These are phyloP conservation scores for Trissolcus brochymenae DNA, from an alignment of 2,888 invertebrate genomes.

Conservation along the genomic window DNA sequence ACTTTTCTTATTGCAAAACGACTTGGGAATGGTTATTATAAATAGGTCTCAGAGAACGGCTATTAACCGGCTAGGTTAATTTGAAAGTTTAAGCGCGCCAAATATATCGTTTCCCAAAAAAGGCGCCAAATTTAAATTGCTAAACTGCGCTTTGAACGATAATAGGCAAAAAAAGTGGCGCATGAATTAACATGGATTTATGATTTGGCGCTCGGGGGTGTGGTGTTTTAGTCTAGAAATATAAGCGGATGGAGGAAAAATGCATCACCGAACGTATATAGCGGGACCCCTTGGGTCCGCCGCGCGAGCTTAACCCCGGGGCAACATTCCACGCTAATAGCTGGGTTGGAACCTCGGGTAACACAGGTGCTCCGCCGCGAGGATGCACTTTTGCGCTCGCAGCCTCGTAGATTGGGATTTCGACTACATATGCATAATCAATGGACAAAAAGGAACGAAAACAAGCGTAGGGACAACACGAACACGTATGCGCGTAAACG, in stretches of 20 bases:
- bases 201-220: slow-evolving; percentile 36
- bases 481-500: slow-evolving; percentile 47
- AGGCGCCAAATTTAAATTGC: slow-evolving; percentile 42
- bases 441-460: slow-evolving; percentile 45
- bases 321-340: slow-evolving; percentile 75
- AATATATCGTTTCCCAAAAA: neutral
- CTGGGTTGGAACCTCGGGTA: slow-evolving; percentile 73
- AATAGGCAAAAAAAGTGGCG: slow-evolving; percentile 11
- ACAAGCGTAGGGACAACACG: slow-evolving; percentile 32
- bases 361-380: slow-evolving; percentile 72
- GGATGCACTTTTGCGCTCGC: slow-evolving; percentile 49
- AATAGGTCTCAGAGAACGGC: no score
- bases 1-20: neutral
- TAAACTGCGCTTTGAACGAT: slow-evolving; percentile 15
- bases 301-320: slow-evolving; percentile 71
- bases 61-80: no score
- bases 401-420: slow-evolving; percentile 53
- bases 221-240: slow-evolving; percentile 37
- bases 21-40: neutral
- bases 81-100: no score
- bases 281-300: slow-evolving; percentile 63
- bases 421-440: slow-evolving; percentile 53
- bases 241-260: slow-evolving; percentile 42
- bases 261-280: slow-evolving; percentile 39
- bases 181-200: slow-evolving; percentile 43